These are phyloP conservation scores for Potamilus streckersoni DNA, from an alignment of 1,140 invertebrate genomes.

Conservation along the genomic window DNA sequence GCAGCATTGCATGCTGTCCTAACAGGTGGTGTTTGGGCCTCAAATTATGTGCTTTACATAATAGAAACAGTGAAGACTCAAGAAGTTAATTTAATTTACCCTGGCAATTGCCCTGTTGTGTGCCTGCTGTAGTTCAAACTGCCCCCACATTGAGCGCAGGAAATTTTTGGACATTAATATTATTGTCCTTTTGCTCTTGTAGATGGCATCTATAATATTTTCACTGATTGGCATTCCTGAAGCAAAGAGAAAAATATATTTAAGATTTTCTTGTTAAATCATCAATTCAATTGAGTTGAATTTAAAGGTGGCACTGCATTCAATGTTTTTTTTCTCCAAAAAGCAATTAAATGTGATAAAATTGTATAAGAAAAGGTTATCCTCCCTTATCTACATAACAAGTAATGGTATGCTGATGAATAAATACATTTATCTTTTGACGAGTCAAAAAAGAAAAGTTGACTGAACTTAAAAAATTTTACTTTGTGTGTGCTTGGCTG, in stretches of 20 bases:
- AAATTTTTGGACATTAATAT: slow-evolving; percentile 50
- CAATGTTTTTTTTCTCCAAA: not conserved
- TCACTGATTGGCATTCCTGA: slow-evolving; percentile 44
- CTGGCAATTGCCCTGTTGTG: slow-evolving; percentile 40
- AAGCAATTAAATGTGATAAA: not conserved
- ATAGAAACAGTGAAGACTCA: too few relatives aligned
- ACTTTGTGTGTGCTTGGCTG: too few relatives aligned
- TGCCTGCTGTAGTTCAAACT: slow-evolving; percentile 48
- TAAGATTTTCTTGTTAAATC: not conserved
- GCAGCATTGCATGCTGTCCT: too few relatives aligned
- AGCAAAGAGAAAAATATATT: not conserved
- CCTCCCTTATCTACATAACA: too few relatives aligned
- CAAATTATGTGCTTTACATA: too few relatives aligned
- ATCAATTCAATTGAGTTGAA: not conserved
- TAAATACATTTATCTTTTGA: too few relatives aligned
- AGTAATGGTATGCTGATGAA: too few relatives aligned
- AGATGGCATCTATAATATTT: slow-evolving; percentile 47
- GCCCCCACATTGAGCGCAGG: slow-evolving; percentile 48
- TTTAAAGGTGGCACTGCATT: not conserved
- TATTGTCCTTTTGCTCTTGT: slow-evolving; percentile 46
- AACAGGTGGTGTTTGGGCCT: too few relatives aligned
- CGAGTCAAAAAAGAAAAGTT: too few relatives aligned
- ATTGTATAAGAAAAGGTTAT: too few relatives aligned
- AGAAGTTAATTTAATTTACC: slow-evolving; percentile 16
- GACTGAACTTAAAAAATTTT: too few relatives aligned